phyloP scores from a whole-genome alignment of 2,888 invertebrate species.

The Zele albiditarsus region DNA sequence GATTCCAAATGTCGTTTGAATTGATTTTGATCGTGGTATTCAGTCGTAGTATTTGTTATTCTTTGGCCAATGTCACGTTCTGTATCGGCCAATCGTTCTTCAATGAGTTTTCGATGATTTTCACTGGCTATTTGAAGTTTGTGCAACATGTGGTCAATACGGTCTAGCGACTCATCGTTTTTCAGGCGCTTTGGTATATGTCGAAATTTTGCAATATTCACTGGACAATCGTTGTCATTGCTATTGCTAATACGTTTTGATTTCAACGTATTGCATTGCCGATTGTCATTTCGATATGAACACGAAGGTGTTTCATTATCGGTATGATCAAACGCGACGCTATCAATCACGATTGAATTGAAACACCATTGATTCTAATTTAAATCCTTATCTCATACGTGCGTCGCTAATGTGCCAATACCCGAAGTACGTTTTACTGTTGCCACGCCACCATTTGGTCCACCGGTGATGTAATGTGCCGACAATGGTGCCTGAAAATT shows the following conservation, averaged over 20 bases:
- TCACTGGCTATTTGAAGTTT: constrained; percentile 64
- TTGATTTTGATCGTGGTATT: constrained; percentile 10
- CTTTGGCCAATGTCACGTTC: constrained; percentile 9
- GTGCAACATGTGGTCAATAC: constrained; percentile 62
- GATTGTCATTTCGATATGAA: constrained; percentile 18
- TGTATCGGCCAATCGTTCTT: constrained; percentile 56
- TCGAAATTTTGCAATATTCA: neutral
- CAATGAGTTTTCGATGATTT: constrained; percentile 63
- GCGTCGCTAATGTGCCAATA: constrained; percentile 78
- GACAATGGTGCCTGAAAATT: constrained; percentile 66
- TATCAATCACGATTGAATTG: constrained; percentile 37
- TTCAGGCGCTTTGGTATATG: constrained; percentile 36
- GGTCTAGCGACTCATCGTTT: constrained; percentile 59
- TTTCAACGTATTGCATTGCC: neutral
- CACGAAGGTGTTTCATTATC: constrained; percentile 16
- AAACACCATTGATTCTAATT: constrained; percentile 63
- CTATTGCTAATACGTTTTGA: neutral
- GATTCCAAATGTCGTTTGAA: neutral
- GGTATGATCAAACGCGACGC: constrained; percentile 29
- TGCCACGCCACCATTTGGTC: constrained; percentile 75
- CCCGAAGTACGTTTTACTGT: constrained; percentile 76
- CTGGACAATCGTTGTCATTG: neutral
- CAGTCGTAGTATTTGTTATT: constrained; percentile 2
- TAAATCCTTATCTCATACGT: constrained; percentile 76
- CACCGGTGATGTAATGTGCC: constrained; percentile 71